Base-by-base conservation (phyloP, 2,113 vertebrate genomes). In the Myotis lucifugus region DNA sequence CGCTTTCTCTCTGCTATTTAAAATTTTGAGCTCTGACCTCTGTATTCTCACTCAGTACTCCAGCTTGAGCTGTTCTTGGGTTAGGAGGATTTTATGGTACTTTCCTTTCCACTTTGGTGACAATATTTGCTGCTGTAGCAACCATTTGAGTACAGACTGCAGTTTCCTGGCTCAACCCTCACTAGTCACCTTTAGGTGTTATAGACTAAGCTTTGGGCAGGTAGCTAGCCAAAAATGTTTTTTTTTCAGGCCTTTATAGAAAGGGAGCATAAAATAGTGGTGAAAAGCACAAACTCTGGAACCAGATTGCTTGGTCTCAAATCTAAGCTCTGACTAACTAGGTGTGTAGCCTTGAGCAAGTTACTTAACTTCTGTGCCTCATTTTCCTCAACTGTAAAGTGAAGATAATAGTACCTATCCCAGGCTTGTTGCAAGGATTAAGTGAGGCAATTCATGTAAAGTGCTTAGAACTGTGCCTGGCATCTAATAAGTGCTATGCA, bases 101-200 rank as follows among this genome's bases (percentile, higher is more conserved):
- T 96, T 93, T 96, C 50, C 4, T 96, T 93, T 96, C 50, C 72
- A 89, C 21, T 90, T 93, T 95, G 34, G 32, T 56, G 52, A 84
- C 21, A 83, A 2, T 88, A 88, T 95, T 93, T 94, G n/a, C n/a
- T 94, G 42, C 37, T 92, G 8, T 61, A 67, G 59, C 40, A 94
- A 76, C 29, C 21, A 79, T 87, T 84, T 95, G 17, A 95, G 85
- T 93, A 73, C 14, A 87, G 40, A 92, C 37, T 91, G 23, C 48
- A 90, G 37, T 87, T 23, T 89, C 27, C 59, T 72, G 78, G 19
- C 29, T 92, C 27, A 86, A 27, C 27, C 17, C 13, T 88, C n/a
- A 81, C 29, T 19, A 40, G 17, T 95, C 21, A 92, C 25, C 34
- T 67, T n/a, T 81, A 67, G 37, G 50, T 93, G 34, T 92, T 89